A percentile compares a stretch with the other conserved stretches of the same genome.
phyloP scores from a whole-genome alignment of 2,888 invertebrate species.

The Aporophyla nigra region DNA sequence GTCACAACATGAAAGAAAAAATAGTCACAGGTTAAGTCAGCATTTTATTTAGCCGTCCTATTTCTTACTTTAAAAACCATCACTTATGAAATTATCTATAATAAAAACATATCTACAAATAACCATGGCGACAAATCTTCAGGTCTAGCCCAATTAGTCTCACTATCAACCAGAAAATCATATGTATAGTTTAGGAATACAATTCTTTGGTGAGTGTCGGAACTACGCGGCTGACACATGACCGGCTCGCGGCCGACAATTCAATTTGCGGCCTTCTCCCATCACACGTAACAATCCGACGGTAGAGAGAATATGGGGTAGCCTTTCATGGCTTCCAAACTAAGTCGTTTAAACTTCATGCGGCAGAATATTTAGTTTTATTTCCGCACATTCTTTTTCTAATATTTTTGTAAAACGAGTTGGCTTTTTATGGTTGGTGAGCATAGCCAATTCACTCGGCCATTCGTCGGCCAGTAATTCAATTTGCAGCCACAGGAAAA shows the following conservation, averaged over 20 bases:
- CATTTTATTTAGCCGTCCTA: not conserved
- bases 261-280: slow-evolving; percentile 69
- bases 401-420: not conserved
- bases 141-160: not conserved
- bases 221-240: slow-evolving; percentile 39
- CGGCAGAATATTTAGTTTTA: not conserved
- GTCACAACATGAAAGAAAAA: not conserved
- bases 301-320: slow-evolving; percentile 20
- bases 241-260: slow-evolving; percentile 61
- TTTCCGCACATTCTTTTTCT: not conserved
- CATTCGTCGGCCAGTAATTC: not conserved
- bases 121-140: not conserved
- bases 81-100: not conserved
- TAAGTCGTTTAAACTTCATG: slow-evolving; percentile 20
- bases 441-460: not conserved
- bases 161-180: slow-evolving; percentile 11
- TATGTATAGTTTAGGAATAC: slow-evolving; percentile 28
- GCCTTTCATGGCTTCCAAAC: slow-evolving; percentile 41
- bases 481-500: not conserved
- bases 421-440: not conserved
- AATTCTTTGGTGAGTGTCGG: slow-evolving; percentile 28
- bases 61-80: not conserved
- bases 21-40: not conserved
- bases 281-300: slow-evolving; percentile 63
- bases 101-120: not conserved